Percentiles rank a stretch among this genome's conserved stretches.
These are phyloP conservation scores for Limnodromus scolopaceus DNA, from an alignment of 2,797 vertebrate species.

Conservation along the genomic window DNA sequence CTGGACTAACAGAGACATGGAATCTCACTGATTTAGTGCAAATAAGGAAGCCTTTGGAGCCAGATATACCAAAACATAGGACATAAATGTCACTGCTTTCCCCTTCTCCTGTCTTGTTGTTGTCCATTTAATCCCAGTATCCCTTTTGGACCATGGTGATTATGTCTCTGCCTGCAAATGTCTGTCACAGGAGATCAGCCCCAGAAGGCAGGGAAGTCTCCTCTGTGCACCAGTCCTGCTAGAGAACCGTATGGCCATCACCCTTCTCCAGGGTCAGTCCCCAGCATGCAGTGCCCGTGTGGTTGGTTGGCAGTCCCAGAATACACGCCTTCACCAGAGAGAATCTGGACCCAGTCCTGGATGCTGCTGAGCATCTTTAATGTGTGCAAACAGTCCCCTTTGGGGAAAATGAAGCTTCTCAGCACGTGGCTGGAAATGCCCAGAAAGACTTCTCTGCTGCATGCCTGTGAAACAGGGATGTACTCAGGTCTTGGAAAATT, in stretches of 20 bases:
- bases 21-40: background rate
- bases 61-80: background rate
- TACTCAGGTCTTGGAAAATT: background rate
- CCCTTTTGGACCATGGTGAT: background rate
- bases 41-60: background rate
- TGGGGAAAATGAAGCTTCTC: background rate
- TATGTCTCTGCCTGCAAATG: background rate
- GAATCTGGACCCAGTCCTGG: background rate
- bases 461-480: background rate
- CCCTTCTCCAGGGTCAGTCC: background rate
- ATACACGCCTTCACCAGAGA: background rate
- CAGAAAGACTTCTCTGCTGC: background rate
- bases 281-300: accelerated
- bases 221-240: accelerated
- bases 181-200: background rate
- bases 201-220: background rate
- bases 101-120: background rate
- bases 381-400: background rate
- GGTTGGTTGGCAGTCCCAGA: background rate
- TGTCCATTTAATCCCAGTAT: background rate
- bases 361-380: background rate
- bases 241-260: accelerated
- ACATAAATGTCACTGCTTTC: background rate
- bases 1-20: background rate
- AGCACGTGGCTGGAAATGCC: background rate